Evolutionary conservation across 2,888 invertebrate genomes (phyloP).

Genomic region (Diaprepes abbreviatus): DNA sequence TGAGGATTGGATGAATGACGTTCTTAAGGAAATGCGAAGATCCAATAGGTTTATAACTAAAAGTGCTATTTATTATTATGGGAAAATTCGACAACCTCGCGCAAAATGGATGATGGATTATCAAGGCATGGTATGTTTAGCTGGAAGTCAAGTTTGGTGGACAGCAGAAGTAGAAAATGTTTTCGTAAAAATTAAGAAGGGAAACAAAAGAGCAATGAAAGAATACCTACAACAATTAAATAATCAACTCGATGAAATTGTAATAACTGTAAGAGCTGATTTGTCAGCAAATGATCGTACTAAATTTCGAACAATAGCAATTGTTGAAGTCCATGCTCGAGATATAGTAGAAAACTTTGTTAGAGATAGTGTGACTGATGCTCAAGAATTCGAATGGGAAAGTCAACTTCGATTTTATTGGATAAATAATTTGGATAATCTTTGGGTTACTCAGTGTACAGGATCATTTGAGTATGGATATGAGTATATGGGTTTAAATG

Average conservation of each 20-base stretch:
- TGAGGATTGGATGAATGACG: conserved; percentile 93
- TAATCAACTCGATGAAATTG: conserved; percentile 85
- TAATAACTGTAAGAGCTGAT: conserved; percentile 80
- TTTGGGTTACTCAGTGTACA: conserved; percentile 88
- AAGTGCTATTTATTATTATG: conserved; percentile 89
- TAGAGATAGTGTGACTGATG: conserved; percentile 84
- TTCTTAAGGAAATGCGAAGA: conserved; percentile 85
- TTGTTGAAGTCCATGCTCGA: conserved; percentile 92
- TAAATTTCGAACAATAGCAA: conserved; percentile 90
- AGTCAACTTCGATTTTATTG: conserved; percentile 94
- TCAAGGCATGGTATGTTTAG: conserved; percentile 76
- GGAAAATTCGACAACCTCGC: conserved; percentile 78
- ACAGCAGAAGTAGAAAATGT: conserved; percentile 95
- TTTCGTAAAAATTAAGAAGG: conserved; percentile 79
- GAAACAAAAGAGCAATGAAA: conserved; percentile 91
- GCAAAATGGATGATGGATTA: conserved; percentile 91
- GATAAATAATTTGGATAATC: conserved; percentile 84
- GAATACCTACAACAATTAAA: conserved; percentile 87
- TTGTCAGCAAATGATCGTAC: conserved; percentile 84
- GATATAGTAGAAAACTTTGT: conserved; percentile 90
- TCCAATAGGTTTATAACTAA: conserved; percentile 89
- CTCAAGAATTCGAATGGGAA: conserved; percentile 93
- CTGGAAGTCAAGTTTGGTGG: conserved; percentile 95
- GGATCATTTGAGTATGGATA: conserved; percentile 93
- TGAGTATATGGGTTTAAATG: conserved; percentile 95